Conservation (phyloP, 1,140 invertebrate genomes). For the Drusus annulatus region DNA sequence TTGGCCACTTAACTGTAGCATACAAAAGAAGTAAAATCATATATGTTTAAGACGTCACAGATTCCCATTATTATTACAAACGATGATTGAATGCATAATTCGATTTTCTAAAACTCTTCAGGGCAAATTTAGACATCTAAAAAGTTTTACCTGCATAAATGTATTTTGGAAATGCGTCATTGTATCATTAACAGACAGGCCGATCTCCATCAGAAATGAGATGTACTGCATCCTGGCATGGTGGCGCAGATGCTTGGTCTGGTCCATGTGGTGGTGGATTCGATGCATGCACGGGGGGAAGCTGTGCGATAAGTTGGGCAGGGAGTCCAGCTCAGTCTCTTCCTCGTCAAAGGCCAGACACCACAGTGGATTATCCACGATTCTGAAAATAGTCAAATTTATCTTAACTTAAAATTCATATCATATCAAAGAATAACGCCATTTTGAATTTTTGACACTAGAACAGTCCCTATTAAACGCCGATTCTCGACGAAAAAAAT, state of each 20-base stretch:
- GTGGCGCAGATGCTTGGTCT: slow-evolving; percentile 38
- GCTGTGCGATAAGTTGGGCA: slow-evolving; percentile 27
- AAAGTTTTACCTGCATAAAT: slow-evolving; percentile 36
- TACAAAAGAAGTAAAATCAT: too few species aligned
- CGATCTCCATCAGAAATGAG: slow-evolving; percentile 50
- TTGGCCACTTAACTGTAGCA: too few species aligned
- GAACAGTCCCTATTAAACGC: too few species aligned
- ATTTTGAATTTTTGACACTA: too few species aligned
- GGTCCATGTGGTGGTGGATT: slow-evolving; percentile 40
- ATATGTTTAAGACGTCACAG: too few species aligned
- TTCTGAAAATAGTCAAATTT: background rate
- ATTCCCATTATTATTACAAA: too few species aligned
- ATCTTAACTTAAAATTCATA: too few species aligned
- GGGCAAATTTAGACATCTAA: too few species aligned
- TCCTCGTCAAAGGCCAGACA: slow-evolving; percentile 1
- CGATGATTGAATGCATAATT: too few species aligned
- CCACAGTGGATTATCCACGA: background rate
- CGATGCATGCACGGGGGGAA: slow-evolving; percentile 52
- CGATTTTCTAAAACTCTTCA: too few species aligned
- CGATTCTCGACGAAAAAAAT: too few species aligned
- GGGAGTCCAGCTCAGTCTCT: slow-evolving; percentile 3
- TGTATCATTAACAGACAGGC: slow-evolving; percentile 39
- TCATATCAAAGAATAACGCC: too few species aligned
- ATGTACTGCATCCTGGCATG: slow-evolving; percentile 40
- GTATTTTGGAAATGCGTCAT: slow-evolving; percentile 42